Evolutionary conservation across 1,140 invertebrate species (phyloP).

Genomic region (Drosophila punjabiensis): DNA sequence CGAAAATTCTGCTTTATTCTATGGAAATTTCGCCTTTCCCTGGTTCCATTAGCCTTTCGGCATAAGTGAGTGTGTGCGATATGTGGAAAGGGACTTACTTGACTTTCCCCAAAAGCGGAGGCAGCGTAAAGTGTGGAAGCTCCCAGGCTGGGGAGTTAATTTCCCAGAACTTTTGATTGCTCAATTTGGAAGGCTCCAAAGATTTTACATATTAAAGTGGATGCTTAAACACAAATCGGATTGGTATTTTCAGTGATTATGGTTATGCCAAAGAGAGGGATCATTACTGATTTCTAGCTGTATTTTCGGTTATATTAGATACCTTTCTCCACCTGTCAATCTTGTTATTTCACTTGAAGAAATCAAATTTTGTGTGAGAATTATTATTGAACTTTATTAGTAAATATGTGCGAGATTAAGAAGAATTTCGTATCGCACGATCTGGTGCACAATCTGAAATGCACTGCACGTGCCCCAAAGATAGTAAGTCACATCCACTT

Average conservation of each 20-base stretch:
- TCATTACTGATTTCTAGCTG: background rate
- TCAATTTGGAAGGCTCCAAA: constrained; percentile 23
- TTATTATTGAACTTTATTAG: background rate
- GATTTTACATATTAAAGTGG: constrained; percentile 34
- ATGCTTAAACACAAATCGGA: constrained; percentile 6
- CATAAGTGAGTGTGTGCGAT: constrained; percentile 24
- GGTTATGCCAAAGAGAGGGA: background rate
- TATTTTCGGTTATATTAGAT: background rate
- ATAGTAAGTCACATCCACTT: constrained; percentile 19
- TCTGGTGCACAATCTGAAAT: constrained; percentile 45
- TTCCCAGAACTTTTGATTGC: constrained; percentile 43
- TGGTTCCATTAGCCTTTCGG: constrained; percentile 43
- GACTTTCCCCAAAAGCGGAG: constrained; percentile 11
- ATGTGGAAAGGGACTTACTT: constrained; percentile 20
- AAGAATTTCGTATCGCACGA: constrained; percentile 55
- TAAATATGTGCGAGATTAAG: constrained; percentile 48
- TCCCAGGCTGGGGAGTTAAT: constrained; percentile 33
- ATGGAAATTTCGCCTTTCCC: constrained; percentile 30
- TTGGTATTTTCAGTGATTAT: background rate
- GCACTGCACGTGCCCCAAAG: background rate
- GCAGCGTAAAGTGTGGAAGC: constrained; percentile 13
- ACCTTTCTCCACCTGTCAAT: background rate
- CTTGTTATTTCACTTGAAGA: background rate
- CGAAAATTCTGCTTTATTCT: constrained; percentile 31
- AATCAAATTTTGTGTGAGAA: constrained; percentile 29